Conservation (phyloP, 2,113 vertebrate species). For the Pao palembangensis region DNA sequence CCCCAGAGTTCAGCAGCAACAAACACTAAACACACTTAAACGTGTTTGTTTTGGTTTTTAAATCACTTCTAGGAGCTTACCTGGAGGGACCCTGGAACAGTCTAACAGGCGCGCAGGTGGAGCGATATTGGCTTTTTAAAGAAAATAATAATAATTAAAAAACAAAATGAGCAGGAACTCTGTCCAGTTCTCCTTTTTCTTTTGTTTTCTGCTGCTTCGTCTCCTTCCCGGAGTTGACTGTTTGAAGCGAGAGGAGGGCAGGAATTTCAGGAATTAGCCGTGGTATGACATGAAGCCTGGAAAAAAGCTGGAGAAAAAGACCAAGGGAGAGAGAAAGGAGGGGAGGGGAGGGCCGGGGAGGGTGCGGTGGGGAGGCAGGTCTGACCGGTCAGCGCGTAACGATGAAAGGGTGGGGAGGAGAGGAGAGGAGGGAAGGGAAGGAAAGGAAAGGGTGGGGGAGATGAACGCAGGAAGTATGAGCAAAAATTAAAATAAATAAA, state of each 20-base stretch:
- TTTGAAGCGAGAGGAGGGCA: slow-evolving; percentile 72
- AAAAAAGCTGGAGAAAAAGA: slow-evolving; percentile 71
- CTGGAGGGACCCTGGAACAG: slow-evolving; percentile 32
- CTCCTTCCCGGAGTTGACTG: slow-evolving; percentile 64
- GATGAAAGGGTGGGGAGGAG: slow-evolving; percentile 37
- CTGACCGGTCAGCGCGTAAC: slow-evolving; percentile 65
- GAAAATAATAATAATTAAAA: neutral
- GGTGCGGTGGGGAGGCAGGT: slow-evolving; percentile 35
- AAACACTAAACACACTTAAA: neutral
- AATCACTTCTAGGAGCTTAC: slow-evolving; percentile 43
- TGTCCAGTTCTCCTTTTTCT: slow-evolving; percentile 11
- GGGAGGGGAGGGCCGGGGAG: slow-evolving; percentile 52
- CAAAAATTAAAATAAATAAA: slow-evolving; percentile 9
- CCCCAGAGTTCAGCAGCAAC: neutral
- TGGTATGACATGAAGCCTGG: slow-evolving; percentile 76
- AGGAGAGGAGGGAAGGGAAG: slow-evolving; percentile 14
- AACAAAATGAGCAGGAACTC: slow-evolving; percentile 27
- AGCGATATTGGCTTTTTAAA: neutral
- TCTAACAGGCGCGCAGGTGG: slow-evolving; percentile 29
- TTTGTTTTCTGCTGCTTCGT: slow-evolving; percentile 59
- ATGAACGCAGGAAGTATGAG: slow-evolving; percentile 45
- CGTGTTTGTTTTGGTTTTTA: neutral
- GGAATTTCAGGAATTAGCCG: slow-evolving; percentile 81
- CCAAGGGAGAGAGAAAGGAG: slow-evolving; percentile 37
- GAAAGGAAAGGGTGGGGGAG: slow-evolving; percentile 29